Percentiles rank a stretch among this genome's conserved stretches.
These are phyloP conservation scores for Aurelia aurita DNA, from an alignment of 30 jellyfish, hydroid and myxozoan genomes.

Conservation along the genomic window DNA sequence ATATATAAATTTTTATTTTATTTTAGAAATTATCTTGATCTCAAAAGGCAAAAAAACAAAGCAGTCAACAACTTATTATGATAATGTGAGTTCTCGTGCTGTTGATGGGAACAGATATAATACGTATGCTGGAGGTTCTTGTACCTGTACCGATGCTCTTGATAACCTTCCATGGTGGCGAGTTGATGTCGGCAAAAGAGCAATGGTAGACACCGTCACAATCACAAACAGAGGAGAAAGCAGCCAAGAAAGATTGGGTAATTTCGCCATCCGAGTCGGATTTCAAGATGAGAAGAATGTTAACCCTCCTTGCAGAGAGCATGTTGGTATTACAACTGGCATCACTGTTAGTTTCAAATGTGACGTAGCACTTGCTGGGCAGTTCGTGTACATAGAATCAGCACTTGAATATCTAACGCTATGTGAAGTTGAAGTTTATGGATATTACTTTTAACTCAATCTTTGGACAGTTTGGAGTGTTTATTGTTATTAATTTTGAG, in stretches of 20 bases:
- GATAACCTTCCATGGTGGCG: neutral
- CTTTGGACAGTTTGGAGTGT: too few relatives aligned
- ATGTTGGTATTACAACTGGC: neutral
- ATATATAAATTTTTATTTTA: too few relatives aligned
- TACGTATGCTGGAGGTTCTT: neutral
- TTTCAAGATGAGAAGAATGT: neutral
- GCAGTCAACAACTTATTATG: too few relatives aligned
- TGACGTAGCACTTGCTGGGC: neutral
- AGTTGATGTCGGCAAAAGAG: neutral
- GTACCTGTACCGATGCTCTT: neutral
- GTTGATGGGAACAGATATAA: neutral
- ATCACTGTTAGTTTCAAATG: neutral
- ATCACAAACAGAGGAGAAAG: constrained; percentile 5
- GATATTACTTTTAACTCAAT: neutral
- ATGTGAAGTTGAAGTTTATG: neutral
- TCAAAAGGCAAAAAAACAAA: too few relatives aligned
- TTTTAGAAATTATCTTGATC: too few relatives aligned
- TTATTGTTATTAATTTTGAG: too few relatives aligned
- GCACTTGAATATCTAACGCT: neutral
- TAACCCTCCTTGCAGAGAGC: neutral
- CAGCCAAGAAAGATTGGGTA: neutral
- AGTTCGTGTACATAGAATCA: neutral
- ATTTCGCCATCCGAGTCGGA: constrained; percentile 14
- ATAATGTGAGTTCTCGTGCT: neutral
- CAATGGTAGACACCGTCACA: neutral